These are phyloP conservation scores for Cercopithecus mitis DNA, from an alignment of 2,797 vertebrate genomes.

Conservation along the genomic window DNA sequence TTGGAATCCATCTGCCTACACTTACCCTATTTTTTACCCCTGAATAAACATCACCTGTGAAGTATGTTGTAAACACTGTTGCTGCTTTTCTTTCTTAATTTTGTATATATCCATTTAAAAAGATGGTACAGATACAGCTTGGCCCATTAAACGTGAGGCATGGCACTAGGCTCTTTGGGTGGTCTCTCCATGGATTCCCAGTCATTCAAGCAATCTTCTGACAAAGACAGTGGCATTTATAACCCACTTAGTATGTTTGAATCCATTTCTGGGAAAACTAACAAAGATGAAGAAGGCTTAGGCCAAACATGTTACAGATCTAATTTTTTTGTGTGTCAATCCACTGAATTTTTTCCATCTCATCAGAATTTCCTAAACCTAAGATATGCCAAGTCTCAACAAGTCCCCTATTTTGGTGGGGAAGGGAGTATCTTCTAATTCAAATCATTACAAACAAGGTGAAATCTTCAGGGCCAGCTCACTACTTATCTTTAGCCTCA, in stretches of 20 bases:
- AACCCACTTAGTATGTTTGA: background rate
- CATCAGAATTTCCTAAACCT: background rate
- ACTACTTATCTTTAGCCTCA: background rate
- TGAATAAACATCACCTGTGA: constrained; percentile 65
- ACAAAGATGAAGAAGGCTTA: background rate
- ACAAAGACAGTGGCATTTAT: background rate
- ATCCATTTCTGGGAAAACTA: background rate
- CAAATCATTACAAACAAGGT: background rate
- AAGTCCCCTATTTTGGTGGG: background rate
- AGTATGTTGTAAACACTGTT: background rate
- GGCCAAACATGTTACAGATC: background rate
- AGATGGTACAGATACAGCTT: background rate
- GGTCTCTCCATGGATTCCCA: background rate
- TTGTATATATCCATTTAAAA: background rate
- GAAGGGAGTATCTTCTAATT: background rate
- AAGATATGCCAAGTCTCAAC: background rate
- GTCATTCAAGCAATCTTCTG: background rate
- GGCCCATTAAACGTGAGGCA: background rate
- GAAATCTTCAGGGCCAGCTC: background rate
- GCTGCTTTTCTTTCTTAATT: background rate
- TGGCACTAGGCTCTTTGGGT: background rate
- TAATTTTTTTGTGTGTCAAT: background rate
- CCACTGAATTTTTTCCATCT: background rate
- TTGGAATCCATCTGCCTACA: constrained; percentile 64
- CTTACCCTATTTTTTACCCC: constrained; percentile 41